A percentile compares a stretch with the other conserved stretches of the same genome.
Conservation (phyloP, 2,888 invertebrate genomes). For the Gnatocerus cornutus region DNA sequence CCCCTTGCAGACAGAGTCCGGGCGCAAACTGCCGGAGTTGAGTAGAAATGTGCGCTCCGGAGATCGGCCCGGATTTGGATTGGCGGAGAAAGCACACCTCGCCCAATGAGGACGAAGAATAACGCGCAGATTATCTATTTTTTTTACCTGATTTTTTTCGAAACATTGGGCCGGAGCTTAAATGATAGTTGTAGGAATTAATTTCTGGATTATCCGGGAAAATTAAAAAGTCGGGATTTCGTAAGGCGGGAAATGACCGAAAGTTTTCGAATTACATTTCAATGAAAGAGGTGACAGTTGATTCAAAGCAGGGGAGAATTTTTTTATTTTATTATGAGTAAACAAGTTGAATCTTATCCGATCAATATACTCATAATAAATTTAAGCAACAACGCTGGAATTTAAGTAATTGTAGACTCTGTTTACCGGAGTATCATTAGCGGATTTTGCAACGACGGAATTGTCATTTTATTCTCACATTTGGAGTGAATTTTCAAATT, state of each 20-base stretch:
- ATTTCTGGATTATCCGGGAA: conserved; percentile 13
- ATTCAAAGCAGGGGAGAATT: too few species aligned
- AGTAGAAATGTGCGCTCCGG: conserved; percentile 49
- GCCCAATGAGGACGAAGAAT: conserved; percentile 63
- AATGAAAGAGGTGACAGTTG: neutral
- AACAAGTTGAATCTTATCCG: too few species aligned
- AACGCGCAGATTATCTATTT: conserved; percentile 64
- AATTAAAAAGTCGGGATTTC: conserved; percentile 23
- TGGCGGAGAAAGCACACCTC: conserved; percentile 62
- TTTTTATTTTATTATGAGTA: too few species aligned
- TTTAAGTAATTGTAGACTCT: too few species aligned
- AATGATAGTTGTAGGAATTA: conserved; percentile 24
- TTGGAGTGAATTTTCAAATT: too few species aligned
- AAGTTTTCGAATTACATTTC: conserved; percentile 1
- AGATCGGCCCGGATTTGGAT: conserved; percentile 59
- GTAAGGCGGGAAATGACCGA: conserved; percentile 1
- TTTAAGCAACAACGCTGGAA: too few species aligned
- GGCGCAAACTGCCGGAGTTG: conserved; percentile 59
- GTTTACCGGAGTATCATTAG: too few species aligned
- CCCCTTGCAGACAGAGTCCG: conserved; percentile 47
- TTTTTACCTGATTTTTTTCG: conserved; percentile 51
- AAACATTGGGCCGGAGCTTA: conserved; percentile 14
- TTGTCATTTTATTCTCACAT: too few species aligned
- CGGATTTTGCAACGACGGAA: too few species aligned
- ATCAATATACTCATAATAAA: too few species aligned